Conservation (phyloP, 2,888 invertebrate genomes). For the Eristalinus sepulchralis region DNA sequence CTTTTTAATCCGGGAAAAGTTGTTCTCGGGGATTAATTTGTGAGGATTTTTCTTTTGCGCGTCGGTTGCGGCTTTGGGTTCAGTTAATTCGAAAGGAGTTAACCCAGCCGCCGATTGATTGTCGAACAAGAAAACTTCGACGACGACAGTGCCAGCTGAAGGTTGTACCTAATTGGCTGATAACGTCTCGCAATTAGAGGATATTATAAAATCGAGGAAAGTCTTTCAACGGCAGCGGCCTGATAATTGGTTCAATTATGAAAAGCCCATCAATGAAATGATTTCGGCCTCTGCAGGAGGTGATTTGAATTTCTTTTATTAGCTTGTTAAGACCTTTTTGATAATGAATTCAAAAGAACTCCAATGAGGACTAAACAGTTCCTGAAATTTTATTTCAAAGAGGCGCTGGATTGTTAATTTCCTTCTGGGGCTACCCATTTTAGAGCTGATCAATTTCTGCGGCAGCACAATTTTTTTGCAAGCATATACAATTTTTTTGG, state of each 20-base stretch:
- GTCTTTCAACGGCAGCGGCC: background rate
- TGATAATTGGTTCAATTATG: background rate
- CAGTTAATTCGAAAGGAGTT: background rate
- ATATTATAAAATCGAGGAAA: background rate
- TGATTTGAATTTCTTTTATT: too few relatives aligned
- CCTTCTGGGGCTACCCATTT: too few relatives aligned
- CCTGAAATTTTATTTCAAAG: too few relatives aligned
- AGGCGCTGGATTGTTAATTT: too few relatives aligned
- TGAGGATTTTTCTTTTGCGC: background rate
- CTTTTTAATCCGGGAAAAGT: background rate
- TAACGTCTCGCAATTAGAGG: background rate
- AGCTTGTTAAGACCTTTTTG: too few relatives aligned
- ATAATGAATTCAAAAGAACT: too few relatives aligned
- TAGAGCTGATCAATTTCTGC: too few relatives aligned
- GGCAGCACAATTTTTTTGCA: too few relatives aligned
- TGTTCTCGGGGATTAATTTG: background rate
- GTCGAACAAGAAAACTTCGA: background rate
- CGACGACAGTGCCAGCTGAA: background rate
- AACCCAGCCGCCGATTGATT: background rate
- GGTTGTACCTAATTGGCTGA: background rate
- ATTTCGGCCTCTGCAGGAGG: background rate
- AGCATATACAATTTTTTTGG: too few relatives aligned
- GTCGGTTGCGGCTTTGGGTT: background rate
- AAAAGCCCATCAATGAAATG: background rate
- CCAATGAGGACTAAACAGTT: too few relatives aligned